Conservation (phyloP, 2,888 invertebrate genomes). For the Andrena bicolor region DNA sequence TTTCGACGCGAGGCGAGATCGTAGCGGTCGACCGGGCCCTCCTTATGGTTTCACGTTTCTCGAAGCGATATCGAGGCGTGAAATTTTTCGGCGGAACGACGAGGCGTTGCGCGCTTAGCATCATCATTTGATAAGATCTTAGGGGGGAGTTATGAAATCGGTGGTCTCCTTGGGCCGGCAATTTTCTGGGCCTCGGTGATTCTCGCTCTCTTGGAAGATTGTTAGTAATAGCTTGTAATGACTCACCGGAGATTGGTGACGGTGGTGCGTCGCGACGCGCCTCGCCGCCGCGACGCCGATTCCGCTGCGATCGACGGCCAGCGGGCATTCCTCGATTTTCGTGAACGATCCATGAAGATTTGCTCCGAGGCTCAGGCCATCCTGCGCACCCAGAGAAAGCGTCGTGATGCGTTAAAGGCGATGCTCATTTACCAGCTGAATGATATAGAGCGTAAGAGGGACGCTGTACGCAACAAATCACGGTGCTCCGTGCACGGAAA, state of each 20-base stretch:
- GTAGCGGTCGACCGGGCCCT: constrained; percentile 14
- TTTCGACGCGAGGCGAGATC: neutral
- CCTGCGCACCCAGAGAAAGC: constrained; percentile 45
- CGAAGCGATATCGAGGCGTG: constrained; percentile 35
- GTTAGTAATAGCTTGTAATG: neutral
- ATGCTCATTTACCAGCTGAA: constrained; percentile 55
- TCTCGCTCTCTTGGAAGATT: too few species aligned
- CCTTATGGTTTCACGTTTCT: constrained; percentile 47
- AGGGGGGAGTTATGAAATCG: neutral
- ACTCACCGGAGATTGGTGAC: constrained; percentile 63
- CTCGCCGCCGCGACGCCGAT: constrained; percentile 39
- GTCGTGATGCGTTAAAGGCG: constrained; percentile 39
- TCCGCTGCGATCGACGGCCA: constrained; percentile 44
- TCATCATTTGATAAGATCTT: constrained; percentile 15
- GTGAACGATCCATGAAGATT: constrained; percentile 72
- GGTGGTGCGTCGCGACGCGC: constrained; percentile 30
- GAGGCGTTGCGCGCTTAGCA: neutral
- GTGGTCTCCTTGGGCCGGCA: neutral
- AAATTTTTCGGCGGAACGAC: constrained; percentile 42
- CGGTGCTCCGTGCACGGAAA: constrained; percentile 41
- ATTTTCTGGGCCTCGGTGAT: neutral
- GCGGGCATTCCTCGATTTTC: constrained; percentile 66
- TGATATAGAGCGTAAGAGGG: constrained; percentile 56
- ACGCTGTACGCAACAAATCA: constrained; percentile 59
- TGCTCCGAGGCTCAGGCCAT: constrained; percentile 73